phyloP scores from a whole-genome alignment of 2,113 vertebrate genomes.

The Aegypius monachus region DNA sequence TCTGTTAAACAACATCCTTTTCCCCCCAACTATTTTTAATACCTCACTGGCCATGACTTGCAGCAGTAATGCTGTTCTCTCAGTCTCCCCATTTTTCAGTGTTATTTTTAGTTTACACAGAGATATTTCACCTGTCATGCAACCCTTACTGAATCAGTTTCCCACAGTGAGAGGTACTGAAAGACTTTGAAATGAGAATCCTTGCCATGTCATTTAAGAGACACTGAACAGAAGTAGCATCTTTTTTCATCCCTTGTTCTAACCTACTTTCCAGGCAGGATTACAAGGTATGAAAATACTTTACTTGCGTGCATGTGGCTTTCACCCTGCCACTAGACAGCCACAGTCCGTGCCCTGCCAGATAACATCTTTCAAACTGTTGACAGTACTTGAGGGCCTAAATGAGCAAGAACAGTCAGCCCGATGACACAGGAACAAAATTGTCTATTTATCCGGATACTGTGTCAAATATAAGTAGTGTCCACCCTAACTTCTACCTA shows the following conservation, averaged over 20 bases:
- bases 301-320: background rate
- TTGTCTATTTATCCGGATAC: background rate
- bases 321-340: background rate
- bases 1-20: background rate
- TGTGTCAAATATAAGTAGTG: background rate
- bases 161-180: background rate
- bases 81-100: background rate
- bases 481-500: background rate
- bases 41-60: background rate
- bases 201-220: background rate
- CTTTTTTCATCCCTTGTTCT: background rate
- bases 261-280: background rate
- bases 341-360: background rate
- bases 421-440: background rate
- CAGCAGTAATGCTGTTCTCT: background rate
- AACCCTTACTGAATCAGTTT: background rate
- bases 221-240: background rate
- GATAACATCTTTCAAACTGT: background rate
- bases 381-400: background rate
- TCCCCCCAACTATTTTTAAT: background rate
- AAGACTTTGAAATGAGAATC: background rate
- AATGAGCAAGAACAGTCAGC: background rate
- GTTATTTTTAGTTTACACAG: background rate
- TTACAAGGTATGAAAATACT: background rate
- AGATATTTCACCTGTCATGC: background rate